Conservation (phyloP, 2,888 invertebrate species). For the Aspidiotus rigidus region DNA sequence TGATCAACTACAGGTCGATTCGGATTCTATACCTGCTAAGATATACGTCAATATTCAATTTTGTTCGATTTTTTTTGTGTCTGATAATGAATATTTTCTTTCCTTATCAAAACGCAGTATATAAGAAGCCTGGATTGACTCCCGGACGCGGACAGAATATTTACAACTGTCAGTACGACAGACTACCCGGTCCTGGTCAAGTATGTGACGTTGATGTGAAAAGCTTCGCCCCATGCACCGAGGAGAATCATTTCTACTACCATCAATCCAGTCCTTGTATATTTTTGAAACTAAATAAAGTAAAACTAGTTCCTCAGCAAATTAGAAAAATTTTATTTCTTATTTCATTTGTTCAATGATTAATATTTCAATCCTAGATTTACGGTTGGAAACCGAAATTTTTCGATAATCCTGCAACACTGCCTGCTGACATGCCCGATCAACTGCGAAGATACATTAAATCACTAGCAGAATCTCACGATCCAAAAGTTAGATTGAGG, state of each 20-base stretch:
- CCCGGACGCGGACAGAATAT: slow-evolving; percentile 66
- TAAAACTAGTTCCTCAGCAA: slow-evolving; percentile 39
- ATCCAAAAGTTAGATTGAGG: neutral
- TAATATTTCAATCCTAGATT: slow-evolving; percentile 49
- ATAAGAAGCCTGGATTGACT: slow-evolving; percentile 61
- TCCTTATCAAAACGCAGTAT: slow-evolving; percentile 49
- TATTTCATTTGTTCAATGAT: neutral
- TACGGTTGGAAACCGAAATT: slow-evolving; percentile 80
- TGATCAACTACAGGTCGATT: neutral
- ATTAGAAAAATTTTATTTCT: slow-evolving; percentile 1
- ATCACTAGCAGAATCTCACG: slow-evolving; percentile 39
- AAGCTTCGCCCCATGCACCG: slow-evolving; percentile 68
- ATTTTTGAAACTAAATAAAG: slow-evolving; percentile 87
- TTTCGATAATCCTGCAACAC: slow-evolving; percentile 59
- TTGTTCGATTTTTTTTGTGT: too few species aligned
- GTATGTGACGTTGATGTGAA: slow-evolving; percentile 82
- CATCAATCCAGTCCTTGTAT: slow-evolving; percentile 88
- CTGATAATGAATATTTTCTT: too few species aligned
- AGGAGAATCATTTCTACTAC: slow-evolving; percentile 79
- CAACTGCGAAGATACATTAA: slow-evolving; percentile 60
- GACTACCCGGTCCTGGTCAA: slow-evolving; percentile 59
- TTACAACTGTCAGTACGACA: slow-evolving; percentile 64
- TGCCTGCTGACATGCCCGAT: slow-evolving; percentile 67
- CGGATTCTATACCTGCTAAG: too few species aligned
- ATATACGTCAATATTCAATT: too few species aligned